These are phyloP conservation scores for Portunus trituberculatus DNA, from an alignment of 1,140 invertebrate species.

Conservation along the genomic window DNA sequence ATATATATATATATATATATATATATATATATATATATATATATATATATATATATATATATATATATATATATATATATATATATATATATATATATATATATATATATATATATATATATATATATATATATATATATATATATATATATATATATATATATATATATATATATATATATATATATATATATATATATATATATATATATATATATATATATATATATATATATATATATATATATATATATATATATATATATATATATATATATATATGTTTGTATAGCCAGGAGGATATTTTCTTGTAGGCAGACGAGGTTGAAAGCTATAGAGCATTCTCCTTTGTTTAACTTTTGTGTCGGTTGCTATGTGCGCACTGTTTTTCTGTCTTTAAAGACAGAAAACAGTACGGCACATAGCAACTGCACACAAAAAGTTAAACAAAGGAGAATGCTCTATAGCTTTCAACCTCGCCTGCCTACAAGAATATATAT, in stretches of 20 bases:
- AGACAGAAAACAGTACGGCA: no score
- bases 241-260: slow-evolving; percentile 5
- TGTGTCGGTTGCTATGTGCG: no score
- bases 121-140: slow-evolving; percentile 9
- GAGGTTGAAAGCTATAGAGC: no score
- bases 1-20: slow-evolving; percentile 1
- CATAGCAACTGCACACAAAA: no score
- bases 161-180: not conserved
- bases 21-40: slow-evolving; percentile 10
- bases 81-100: not conserved
- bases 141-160: not conserved
- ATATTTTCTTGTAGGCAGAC: no score
- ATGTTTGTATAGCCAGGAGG: not conserved
- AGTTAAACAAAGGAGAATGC: no score
- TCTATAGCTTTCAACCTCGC: no score
- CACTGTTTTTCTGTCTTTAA: no score
- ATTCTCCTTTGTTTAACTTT: no score
- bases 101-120: not conserved
- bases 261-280: slow-evolving; percentile 23
- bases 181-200: not conserved
- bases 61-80: not conserved
- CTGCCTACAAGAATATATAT: no score
- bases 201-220: slow-evolving; percentile 17
- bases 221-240: not conserved
- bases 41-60: not conserved